Base-by-base conservation (phyloP, 2,113 vertebrate species). In the Pelecanus crispus region DNA sequence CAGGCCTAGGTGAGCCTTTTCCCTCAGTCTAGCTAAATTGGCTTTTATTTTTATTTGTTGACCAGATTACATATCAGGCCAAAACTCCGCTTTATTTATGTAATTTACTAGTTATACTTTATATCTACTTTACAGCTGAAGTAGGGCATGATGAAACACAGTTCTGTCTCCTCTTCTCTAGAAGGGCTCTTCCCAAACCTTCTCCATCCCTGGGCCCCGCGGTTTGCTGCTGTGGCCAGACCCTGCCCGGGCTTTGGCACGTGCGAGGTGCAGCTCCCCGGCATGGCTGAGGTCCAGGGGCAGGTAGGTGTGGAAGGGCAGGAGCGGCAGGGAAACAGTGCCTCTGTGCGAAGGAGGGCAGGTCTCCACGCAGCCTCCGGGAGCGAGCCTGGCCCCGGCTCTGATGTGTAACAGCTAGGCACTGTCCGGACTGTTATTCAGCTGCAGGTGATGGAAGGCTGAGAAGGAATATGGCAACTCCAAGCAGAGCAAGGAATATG, bases 211-310 rank as follows among this genome's bases (percentile, higher is more conserved):
- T 63, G 73, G 9, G 8, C 36, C 38, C 45, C 4, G 5, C 0
- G 0, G 19, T 22, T 78, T 65, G 50, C 55, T 5, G 1, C 62
- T 12, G 0, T 2, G n/a, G 55, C 25, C 1, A 0, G 61, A 38
- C 7, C 24, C 72, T 24, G 45, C 29, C 18, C 17, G 22, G 42
- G 21, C 17, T 32, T 40, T 13, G 42, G n/a, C 56, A 52, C 0
- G 2, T 36, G 21, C 0, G 1, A 10, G 12, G 14, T 28, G 22
- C 6, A 11, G 32, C 11, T 16, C 0, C 6, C 34, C 5, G 5
- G 38, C 31, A 25, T 3, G 50, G n/a, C 61, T 45, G 1, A 45
- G 42, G 20, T 10, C 10, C 7, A 6, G 58, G 26, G 25, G 44
- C n/a, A 24, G 16, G 62, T 1, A 36, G 56, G 20, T 7, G 20